Conservation (phyloP, 2,888 invertebrate species). For the Aproaerema taeniolella region DNA sequence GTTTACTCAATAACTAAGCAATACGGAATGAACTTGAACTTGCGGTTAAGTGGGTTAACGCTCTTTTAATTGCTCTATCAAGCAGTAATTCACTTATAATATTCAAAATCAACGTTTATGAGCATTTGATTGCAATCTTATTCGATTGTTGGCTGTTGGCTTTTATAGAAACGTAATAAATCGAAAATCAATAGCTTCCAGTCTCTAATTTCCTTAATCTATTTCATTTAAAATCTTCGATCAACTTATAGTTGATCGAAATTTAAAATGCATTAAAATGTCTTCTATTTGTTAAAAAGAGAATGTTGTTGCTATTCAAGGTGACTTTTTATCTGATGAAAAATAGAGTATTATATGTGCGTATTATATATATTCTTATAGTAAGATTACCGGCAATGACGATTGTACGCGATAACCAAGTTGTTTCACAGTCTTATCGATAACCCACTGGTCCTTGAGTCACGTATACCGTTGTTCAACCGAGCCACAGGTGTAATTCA, state of each 20-base stretch:
- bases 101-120: no score
- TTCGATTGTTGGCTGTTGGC: no score
- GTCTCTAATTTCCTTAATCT: no score
- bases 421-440: constrained; percentile 59
- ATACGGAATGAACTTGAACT: background rate
- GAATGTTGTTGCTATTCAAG: constrained; percentile 61
- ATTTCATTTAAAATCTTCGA: constrained; percentile 1
- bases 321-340: constrained; percentile 55
- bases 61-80: background rate
- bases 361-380: no score
- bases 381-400: constrained; percentile 45
- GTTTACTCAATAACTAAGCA: no score
- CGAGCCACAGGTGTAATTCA: constrained; percentile 33
- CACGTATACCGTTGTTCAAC: constrained; percentile 63
- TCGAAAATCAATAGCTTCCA: constrained; percentile 2
- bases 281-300: no score
- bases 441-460: constrained; percentile 52
- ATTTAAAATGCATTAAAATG: constrained; percentile 23
- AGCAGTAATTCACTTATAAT: background rate
- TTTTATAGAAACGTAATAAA: background rate
- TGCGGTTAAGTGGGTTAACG: background rate
- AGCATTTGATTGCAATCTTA: no score
- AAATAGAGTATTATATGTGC: constrained; percentile 46
- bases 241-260: background rate
- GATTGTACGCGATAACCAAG: constrained; percentile 58